Conservation (phyloP, 2,797 vertebrate species). For the Anguilla marmorata region DNA sequence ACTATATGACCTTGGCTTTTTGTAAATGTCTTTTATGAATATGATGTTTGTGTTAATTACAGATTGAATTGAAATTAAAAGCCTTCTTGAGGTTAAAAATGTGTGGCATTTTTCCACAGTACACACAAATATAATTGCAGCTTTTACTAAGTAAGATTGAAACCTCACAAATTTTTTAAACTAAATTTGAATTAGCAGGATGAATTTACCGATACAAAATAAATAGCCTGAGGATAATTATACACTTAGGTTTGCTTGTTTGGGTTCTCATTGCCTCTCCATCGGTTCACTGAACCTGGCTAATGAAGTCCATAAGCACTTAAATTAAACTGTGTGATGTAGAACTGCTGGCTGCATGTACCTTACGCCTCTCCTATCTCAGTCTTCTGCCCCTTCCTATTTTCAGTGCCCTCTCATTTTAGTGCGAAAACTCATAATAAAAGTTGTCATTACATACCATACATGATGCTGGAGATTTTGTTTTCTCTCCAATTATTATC, state of each 20-base stretch:
- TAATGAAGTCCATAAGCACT: slow-evolving; percentile 8
- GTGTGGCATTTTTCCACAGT: neutral
- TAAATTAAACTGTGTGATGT: neutral
- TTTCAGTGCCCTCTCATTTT: neutral
- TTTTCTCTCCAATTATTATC: neutral
- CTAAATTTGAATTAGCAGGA: neutral
- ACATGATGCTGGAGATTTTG: neutral
- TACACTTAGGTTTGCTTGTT: neutral
- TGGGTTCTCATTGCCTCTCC: neutral
- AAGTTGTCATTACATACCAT: neutral
- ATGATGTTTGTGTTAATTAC: neutral
- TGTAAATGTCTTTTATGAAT: neutral
- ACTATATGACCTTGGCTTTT: neutral
- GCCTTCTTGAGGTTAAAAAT: neutral
- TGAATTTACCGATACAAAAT: neutral
- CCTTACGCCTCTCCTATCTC: neutral
- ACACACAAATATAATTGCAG: neutral
- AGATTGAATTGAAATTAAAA: neutral
- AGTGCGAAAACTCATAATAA: neutral
- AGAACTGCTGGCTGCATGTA: neutral
- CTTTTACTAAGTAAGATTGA: slow-evolving; percentile 22
- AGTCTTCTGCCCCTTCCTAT: neutral
- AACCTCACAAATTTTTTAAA: neutral
- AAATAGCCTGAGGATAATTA: slow-evolving; percentile 16
- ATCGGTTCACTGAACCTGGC: neutral